Evolutionary conservation across 2,888 invertebrate genomes (phyloP).

Genomic region (Tipula vernalis): DNA sequence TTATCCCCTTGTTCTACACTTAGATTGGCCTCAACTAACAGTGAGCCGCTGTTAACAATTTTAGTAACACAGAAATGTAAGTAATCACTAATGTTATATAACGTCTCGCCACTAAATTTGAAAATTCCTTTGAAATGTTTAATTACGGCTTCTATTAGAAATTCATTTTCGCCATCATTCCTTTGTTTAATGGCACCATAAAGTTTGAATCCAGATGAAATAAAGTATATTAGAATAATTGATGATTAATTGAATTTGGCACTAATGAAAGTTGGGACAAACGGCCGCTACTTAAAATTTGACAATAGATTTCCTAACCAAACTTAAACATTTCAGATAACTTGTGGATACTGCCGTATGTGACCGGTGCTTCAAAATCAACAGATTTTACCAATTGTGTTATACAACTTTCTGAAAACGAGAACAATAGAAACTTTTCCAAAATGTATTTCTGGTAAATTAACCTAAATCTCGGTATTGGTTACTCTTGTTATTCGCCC

Average conservation of each 20-base stretch:
- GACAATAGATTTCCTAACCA: background rate
- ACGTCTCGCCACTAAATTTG: background rate
- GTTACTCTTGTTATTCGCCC: background rate
- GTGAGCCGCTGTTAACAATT: background rate
- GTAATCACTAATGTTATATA: background rate
- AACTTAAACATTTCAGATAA: background rate
- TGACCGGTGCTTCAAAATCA: background rate
- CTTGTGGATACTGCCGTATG: background rate
- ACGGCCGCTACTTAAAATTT: background rate
- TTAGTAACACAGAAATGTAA: background rate
- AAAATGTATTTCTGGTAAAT: background rate
- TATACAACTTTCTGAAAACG: background rate
- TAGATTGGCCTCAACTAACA: background rate
- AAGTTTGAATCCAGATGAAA: background rate
- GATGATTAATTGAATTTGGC: background rate
- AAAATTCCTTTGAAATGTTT: background rate
- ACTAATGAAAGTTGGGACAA: background rate
- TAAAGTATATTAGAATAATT: background rate
- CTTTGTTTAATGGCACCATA: background rate
- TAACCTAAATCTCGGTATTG: background rate
- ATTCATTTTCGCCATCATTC: background rate
- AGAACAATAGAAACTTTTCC: background rate
- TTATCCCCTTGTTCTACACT: background rate
- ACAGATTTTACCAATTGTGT: background rate
- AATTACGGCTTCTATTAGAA: background rate